These are phyloP conservation scores for Syngnathus floridae DNA, from an alignment of 2,113 vertebrate genomes.

Conservation along the genomic window DNA sequence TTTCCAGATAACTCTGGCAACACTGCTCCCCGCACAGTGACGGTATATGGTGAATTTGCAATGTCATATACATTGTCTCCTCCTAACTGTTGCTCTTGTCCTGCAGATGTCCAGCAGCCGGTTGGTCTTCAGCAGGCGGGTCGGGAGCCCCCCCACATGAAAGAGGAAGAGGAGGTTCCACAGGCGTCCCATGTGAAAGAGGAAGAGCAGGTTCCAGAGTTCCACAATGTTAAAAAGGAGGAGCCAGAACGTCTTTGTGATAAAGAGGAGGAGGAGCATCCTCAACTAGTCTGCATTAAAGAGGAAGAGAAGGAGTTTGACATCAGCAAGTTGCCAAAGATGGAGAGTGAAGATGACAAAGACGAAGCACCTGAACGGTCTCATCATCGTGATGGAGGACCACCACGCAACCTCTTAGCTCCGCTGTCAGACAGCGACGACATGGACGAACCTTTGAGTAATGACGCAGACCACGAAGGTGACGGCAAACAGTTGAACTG, in stretches of 20 bases:
- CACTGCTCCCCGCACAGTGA: too few relatives aligned
- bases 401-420: neutral
- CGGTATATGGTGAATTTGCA: neutral
- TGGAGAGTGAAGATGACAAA: neutral
- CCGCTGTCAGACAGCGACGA: neutral
- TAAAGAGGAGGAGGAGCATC: neutral
- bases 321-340: neutral
- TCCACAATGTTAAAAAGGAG: neutral
- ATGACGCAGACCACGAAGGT: neutral
- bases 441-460: neutral
- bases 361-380: neutral
- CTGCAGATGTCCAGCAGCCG: neutral
- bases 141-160: neutral
- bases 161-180: neutral
- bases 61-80: too few relatives aligned
- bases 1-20: too few relatives aligned
- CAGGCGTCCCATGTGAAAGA: neutral
- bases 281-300: neutral
- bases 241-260: neutral
- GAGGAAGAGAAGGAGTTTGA: neutral
- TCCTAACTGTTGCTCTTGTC: too few relatives aligned
- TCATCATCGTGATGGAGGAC: neutral
- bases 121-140: neutral
- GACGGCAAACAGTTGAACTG: neutral
- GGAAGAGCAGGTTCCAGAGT: neutral